Conservation (phyloP, 2,113 vertebrate genomes). For the Hyaena hyaena region DNA sequence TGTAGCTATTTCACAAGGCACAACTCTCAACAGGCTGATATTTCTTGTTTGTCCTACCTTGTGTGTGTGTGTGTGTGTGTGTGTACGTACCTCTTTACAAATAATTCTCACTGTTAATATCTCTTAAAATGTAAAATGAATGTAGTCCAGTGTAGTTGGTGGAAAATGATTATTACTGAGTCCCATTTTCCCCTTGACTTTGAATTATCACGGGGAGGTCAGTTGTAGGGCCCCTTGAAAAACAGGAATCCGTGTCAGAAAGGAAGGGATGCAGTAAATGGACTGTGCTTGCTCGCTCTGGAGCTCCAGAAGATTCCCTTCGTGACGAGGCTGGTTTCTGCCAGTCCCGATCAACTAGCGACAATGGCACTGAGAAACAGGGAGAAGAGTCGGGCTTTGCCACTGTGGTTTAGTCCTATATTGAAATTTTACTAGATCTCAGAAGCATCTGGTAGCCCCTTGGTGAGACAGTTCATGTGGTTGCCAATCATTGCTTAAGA, state of each 20-base stretch:
- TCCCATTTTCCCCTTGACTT: not conserved
- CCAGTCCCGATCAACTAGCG: not conserved
- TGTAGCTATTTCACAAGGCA: not conserved
- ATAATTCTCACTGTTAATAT: not conserved
- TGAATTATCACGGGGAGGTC: not conserved
- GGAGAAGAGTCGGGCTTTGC: not conserved
- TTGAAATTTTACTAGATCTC: constrained; percentile 53
- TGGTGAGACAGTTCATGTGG: constrained; percentile 32
- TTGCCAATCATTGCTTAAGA: constrained; percentile 45
- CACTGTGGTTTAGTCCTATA: constrained; percentile 1
- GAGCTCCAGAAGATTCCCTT: not conserved
- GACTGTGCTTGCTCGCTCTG: not conserved
- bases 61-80: constrained; percentile 30
- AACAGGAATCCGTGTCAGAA: not conserved
- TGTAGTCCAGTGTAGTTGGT: not conserved
- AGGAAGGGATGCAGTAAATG: not conserved
- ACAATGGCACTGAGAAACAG: not conserved
- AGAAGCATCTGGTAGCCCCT: constrained; percentile 29
- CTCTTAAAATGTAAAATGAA: not conserved
- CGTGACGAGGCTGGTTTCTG: not conserved
- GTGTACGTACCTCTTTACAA: not conserved
- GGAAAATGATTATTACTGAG: not conserved
- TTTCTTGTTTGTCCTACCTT: constrained; percentile 19
- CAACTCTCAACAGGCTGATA: not conserved
- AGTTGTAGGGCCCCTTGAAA: not conserved